Base-by-base conservation (phyloP, 2,888 invertebrate genomes). In the Parnassius apollo region DNA sequence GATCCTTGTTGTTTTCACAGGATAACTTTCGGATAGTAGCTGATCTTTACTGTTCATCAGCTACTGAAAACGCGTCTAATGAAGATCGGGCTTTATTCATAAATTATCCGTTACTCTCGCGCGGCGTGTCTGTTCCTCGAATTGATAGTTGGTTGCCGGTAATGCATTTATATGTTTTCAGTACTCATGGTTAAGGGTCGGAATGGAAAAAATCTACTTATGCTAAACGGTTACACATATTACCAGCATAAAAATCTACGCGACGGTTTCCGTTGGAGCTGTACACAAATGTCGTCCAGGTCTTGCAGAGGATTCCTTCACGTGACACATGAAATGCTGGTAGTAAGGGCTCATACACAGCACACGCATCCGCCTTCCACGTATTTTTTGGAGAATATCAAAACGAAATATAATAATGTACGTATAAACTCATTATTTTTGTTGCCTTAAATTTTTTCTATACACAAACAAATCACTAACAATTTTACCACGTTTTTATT, bases 241-340 rank as follows among this genome's bases (percentile, higher is more conserved):
- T 91, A 91, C 69, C 88, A 90, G 67, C 91, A 91, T 67, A 91
- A 91, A 71, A 71, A 82, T 2, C 75, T 91, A 9, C 79, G 85
- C 22, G 89, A 90, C 48, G 91, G 91, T 0, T 86, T 81, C 73
- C 82, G 91, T 0, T 91, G 91, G 91, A 91, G 91, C 75, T 91
- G 91, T 67, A 91, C 91, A 0, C 89, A 89, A 71, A 91, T 91
- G 91, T 90, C 89, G 0, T 91, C 91, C 62, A 83, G 91, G 66
- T 88, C 91, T 1, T 91, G 91, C 69, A 75, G 89, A 50, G 91
- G 84, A 0, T 91, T 89, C 71, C 78, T 91, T 0, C 91, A 89
- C 65, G 91, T 91, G 3, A 88, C 88, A 2, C 76, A 77, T 2
- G 82, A 87, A 3, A 90, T 82, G 85, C 64, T 88, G 58, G 91